Evolutionary conservation across 2,797 vertebrate genomes (phyloP).

Genomic region (Notoglanidium macrostoma): DNA sequence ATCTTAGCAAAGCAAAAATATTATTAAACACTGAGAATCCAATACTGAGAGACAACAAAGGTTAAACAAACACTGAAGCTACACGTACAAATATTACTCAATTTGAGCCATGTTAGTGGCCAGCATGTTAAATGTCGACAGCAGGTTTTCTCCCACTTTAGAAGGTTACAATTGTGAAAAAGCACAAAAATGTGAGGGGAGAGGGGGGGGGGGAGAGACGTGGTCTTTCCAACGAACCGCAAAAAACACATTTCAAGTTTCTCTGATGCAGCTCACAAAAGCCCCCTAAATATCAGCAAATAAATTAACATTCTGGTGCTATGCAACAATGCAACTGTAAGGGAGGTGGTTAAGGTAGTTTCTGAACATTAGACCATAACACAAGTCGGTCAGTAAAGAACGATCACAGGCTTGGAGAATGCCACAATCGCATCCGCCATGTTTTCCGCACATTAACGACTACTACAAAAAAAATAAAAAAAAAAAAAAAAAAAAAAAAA

Average conservation of each 20-base stretch:
- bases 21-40: not conserved
- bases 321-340: not conserved
- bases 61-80: not conserved
- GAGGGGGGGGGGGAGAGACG: not conserved
- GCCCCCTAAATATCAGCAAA: constrained; percentile 46
- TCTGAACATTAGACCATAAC: constrained; percentile 31
- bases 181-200: not conserved
- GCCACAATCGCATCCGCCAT: not conserved
- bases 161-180: not conserved
- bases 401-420: constrained; percentile 21
- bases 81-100: constrained; percentile 16
- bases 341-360: constrained; percentile 41
- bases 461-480: not conserved
- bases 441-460: constrained; percentile 7
- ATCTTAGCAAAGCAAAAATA: constrained; percentile 20
- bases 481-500: not conserved
- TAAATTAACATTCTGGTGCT: constrained; percentile 52
- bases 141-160: constrained; percentile 8
- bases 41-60: constrained; percentile 30
- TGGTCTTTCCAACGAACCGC: constrained; percentile 25
- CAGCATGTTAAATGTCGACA: constrained; percentile 16
- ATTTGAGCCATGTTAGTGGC: constrained; percentile 25
- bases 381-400: constrained; percentile 35
- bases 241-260: constrained; percentile 45
- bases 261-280: constrained; percentile 54